These are phyloP conservation scores for Drosophila siamana DNA, from an alignment of 2,888 invertebrate genomes.

Conservation along the genomic window DNA sequence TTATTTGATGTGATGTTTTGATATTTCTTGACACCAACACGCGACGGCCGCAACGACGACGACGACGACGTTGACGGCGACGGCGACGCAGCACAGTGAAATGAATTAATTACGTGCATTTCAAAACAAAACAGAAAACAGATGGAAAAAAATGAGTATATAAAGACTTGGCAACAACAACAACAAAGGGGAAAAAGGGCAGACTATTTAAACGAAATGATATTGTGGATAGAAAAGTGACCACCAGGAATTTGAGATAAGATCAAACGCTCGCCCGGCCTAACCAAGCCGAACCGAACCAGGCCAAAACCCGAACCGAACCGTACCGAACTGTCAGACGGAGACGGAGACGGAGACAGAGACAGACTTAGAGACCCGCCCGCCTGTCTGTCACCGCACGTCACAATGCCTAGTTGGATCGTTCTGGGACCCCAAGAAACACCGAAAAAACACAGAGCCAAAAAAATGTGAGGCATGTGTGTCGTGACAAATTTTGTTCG, in stretches of 20 bases:
- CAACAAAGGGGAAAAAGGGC: conserved; percentile 42
- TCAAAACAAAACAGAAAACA: conserved; percentile 64
- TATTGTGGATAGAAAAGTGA: conserved; percentile 83
- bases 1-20: conserved; percentile 86
- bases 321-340: conserved; percentile 33
- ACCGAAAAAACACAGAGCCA: conserved; percentile 14
- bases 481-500: conserved; percentile 82
- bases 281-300: conserved; percentile 9
- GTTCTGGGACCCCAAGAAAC: conserved; percentile 15
- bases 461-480: conserved; percentile 71
- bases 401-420: conserved; percentile 62
- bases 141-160: conserved; percentile 20
- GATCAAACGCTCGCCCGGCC: conserved; percentile 71
- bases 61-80: conserved; percentile 52
- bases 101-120: conserved; percentile 84
- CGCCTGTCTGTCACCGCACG: conserved; percentile 80
- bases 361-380: conserved; percentile 36
- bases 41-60: conserved; percentile 64
- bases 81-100: conserved; percentile 65
- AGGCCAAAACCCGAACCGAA: conserved; percentile 24
- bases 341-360: conserved; percentile 11
- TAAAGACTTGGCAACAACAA: conserved; percentile 20
- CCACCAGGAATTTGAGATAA: conserved; percentile 83
- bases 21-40: conserved; percentile 85
- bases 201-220: conserved; percentile 82